A percentile compares a stretch with the other conserved stretches of the same genome.
These are phyloP conservation scores for Galaxias olidus DNA, from an alignment of 2,797 vertebrate genomes.

Conservation along the genomic window DNA sequence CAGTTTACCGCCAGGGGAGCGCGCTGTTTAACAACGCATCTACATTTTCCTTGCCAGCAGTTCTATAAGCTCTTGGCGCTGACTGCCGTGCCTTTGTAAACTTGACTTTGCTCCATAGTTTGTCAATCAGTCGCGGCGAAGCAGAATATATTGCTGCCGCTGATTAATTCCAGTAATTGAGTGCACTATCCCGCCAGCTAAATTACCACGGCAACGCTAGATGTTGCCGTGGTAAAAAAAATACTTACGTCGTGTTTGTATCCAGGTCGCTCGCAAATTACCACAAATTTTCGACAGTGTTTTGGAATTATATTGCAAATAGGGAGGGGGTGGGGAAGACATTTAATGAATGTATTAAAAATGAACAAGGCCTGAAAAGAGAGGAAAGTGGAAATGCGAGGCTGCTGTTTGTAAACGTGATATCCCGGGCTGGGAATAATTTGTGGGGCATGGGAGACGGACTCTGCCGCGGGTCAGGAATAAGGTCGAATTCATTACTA, in stretches of 20 bases:
- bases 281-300: constrained; percentile 47
- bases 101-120: constrained; percentile 70
- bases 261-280: constrained; percentile 52
- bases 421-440: no score
- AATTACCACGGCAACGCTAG: constrained; percentile 62
- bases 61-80: constrained; percentile 18
- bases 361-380: constrained; percentile 27
- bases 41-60: neutral
- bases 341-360: constrained; percentile 54
- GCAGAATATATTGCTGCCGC: constrained; percentile 63
- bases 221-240: constrained; percentile 37
- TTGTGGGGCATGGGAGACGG: no score
- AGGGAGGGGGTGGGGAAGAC: constrained; percentile 20
- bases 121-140: constrained; percentile 64
- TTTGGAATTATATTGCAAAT: constrained; percentile 53
- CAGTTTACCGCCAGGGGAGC: constrained; percentile 61
- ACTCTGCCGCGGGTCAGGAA: no score
- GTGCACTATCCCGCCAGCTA: constrained; percentile 59
- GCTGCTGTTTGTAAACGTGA: no score
- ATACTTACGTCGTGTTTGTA: constrained; percentile 56
- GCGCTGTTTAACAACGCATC: constrained; percentile 72
- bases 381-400: neutral
- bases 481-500: no score
- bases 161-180: constrained; percentile 79
- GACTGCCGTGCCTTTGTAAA: constrained; percentile 49